Base-by-base conservation (phyloP, 2,888 invertebrate genomes). In the Pterobdella sp. region DNA sequence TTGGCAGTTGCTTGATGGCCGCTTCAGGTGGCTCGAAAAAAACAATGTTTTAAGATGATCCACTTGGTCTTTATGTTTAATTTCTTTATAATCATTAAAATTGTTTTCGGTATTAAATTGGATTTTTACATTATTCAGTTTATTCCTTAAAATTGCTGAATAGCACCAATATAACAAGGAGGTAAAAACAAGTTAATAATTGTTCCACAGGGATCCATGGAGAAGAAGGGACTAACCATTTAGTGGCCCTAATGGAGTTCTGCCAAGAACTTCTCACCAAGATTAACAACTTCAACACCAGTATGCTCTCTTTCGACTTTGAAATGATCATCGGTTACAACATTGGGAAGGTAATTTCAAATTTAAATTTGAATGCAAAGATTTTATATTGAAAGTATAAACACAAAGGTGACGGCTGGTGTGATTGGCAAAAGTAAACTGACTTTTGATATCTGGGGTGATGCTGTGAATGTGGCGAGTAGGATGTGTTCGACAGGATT, bases 391-490 rank as follows among this genome's bases (percentile, higher is more conserved):
- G n/a, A n/a, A n/a, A n/a, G n/a, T n/a, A n/a, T n/a, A n/a, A n/a
- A n/a, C n/a, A 56, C 60, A 22, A 56, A 71, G 79, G 94, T 97
- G 0, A 95, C 95, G 0, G 94, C 95, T 0, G 95, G 95, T 1
- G 87, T 97, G 1, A 95, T 97, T 72, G 96, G 96, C 0, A 94
- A 94, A 7, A 92, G 92, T 0, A 97, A 96, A 81, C 86, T 97
- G 75, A 92, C 93, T 83, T 97, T 94, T 80, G 96, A 96, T 83
- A 96, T 96, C 79, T 97, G 96, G 96, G 96, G 96, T 0, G 96
- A 96, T 83, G 93, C 96, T 0, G 96, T 97, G 0, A 97, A 97
- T 83, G 94, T 96, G 74, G 93, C 96, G 0, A 93, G 93, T 7
- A 87, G 96, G 72, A 97, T 97, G 96, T 96, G 97, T 83, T 92